Evolutionary conservation across 1,140 invertebrate species (phyloP).

Genomic region (Eurosta solidaginis): DNA sequence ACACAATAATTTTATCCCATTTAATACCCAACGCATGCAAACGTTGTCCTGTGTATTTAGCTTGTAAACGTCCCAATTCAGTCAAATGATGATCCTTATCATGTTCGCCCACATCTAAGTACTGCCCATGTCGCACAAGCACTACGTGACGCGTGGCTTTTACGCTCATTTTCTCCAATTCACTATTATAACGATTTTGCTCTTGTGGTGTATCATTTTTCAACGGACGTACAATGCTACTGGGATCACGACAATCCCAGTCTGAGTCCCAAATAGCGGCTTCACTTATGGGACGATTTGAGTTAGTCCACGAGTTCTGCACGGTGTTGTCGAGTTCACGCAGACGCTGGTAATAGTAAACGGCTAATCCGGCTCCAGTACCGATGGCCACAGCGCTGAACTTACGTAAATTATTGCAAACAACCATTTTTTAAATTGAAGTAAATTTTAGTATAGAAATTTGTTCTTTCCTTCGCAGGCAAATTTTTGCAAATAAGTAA

Average conservation of each 20-base stretch:
- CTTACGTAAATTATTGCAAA: constrained; percentile 43
- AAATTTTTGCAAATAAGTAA: neutral
- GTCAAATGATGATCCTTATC: constrained; percentile 83
- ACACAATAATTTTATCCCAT: constrained; percentile 79
- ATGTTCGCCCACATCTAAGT: constrained; percentile 72
- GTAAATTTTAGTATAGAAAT: neutral
- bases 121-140: constrained; percentile 94
- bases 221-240: constrained; percentile 71
- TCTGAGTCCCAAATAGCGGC: constrained; percentile 79
- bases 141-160: constrained; percentile 83
- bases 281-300: constrained; percentile 64
- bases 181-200: constrained; percentile 69
- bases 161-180: constrained; percentile 67
- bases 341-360: constrained; percentile 46
- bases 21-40: constrained; percentile 76
- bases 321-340: constrained; percentile 41
- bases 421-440: constrained; percentile 32
- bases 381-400: constrained; percentile 49
- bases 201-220: constrained; percentile 62
- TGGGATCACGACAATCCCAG: constrained; percentile 85
- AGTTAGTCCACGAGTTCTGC: constrained; percentile 68
- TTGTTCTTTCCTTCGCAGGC: neutral
- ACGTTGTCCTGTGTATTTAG: constrained; percentile 78
- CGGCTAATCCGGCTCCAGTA: constrained; percentile 47
- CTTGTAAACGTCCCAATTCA: constrained; percentile 80